phyloP scores from a whole-genome alignment of 1,140 invertebrate species.

The Pseudobourletiella spinata region DNA sequence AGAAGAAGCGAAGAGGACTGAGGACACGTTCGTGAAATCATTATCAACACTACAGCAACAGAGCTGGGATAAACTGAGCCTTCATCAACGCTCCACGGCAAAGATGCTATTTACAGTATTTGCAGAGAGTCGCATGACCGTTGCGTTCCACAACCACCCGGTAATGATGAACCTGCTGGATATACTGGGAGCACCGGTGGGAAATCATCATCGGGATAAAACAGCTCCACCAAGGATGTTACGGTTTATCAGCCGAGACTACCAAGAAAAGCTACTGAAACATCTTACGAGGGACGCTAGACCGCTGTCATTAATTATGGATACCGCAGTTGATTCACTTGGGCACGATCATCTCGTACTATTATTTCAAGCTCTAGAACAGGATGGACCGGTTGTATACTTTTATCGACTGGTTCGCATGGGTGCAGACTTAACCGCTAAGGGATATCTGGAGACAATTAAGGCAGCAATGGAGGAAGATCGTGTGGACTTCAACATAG shows the following conservation, averaged over 20 bases:
- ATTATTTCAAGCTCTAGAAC: conserved; percentile 8
- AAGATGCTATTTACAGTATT: not conserved
- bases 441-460: not conserved
- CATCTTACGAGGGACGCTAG: not conserved
- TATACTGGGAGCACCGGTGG: not conserved
- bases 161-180: not conserved
- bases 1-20: too few species aligned
- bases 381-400: not conserved
- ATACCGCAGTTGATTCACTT: conserved; percentile 1
- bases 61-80: not conserved
- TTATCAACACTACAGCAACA: too few species aligned
- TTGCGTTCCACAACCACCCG: not conserved
- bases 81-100: not conserved
- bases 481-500: not conserved
- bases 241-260: not conserved
- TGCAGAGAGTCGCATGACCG: not conserved
- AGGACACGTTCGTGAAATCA: not conserved
- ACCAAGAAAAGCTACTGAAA: not conserved
- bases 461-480: conserved; percentile 2
- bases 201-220: not conserved
- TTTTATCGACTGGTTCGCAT: conserved; percentile 1
- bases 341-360: conserved; percentile 2
- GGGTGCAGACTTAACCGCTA: conserved; percentile 1
- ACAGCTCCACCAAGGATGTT: not conserved
- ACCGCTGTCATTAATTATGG: conserved; percentile 6